Evolutionary conservation across 2,113 vertebrate species (phyloP), one percentile per base, ranked within the genome.

Genomic region (Bujurquina vittata): DNA sequence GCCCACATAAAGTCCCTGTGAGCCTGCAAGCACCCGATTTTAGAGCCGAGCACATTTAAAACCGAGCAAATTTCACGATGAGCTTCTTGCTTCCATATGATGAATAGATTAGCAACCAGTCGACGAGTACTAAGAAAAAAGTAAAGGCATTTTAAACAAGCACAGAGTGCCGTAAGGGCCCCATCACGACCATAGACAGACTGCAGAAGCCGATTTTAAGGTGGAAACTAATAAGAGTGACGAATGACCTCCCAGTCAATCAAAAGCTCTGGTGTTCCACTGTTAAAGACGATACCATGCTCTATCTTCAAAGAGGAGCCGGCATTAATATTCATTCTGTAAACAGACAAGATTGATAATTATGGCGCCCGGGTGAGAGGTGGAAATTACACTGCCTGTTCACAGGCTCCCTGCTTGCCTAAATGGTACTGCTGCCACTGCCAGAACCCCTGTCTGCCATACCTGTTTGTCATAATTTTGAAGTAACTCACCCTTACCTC

Each of bases 261-360:
- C 84, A 90, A 79, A 65, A 23, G 3, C 49, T 81, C 75, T 23
- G 83, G 79, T 77, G 79, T 85, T 85, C 59, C 60, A 63, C 75
- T 63, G 86, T 90, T 91, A 84, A 69, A 88, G 69, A 85, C n/a
- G n/a, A 40, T 11, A 52, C 55, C 3, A 14, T 58, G 79, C 58
- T 75, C 55, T 80, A 26, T 72, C 72, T 83, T 88, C 72, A 81
- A 67, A 83, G 46, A 89, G 52, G 76, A 83, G 83, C 77, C 18
- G 58, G 43, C 86, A 94, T 94, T 84, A 93, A 92, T 90, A 92
- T 94, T 92, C 87, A 92, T 89, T 84, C 75, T 57, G 89, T 92
- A 94, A 94, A 95, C 89, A 94, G 83, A 90, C 84, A 81, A 83
- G 91, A 94, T 87, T 91, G 88, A 93, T 92, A 93, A 95, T 93